Conservation (phyloP, 2,113 vertebrate genomes). For the Microcebus griseorufus region DNA sequence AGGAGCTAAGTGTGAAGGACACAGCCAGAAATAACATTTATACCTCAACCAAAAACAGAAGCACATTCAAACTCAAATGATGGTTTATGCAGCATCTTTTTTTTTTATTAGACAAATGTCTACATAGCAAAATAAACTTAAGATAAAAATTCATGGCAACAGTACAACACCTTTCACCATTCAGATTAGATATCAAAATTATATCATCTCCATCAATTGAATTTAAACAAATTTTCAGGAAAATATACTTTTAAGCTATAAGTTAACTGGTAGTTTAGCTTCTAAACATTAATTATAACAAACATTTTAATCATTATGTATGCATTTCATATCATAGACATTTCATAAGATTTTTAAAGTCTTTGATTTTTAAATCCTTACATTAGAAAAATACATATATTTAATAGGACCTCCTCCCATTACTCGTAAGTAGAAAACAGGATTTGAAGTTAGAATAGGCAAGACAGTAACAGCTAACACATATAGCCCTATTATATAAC, state of each 20-base stretch:
- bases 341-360: neutral
- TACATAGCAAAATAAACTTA: conserved; percentile 87
- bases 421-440: neutral
- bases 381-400: neutral
- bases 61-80: conserved; percentile 91
- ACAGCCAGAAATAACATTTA: conserved; percentile 97
- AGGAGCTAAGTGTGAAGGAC: conserved; percentile 94
- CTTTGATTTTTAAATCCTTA: conserved; percentile 40
- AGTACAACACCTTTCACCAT: conserved; percentile 78
- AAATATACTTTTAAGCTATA: conserved; percentile 35
- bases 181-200: conserved; percentile 78
- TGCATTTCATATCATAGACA: conserved; percentile 42
- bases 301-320: conserved; percentile 42
- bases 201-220: conserved; percentile 52
- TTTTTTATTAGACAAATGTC: conserved; percentile 91
- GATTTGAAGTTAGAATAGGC: neutral
- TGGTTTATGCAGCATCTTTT: conserved; percentile 93
- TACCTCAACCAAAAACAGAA: conserved; percentile 96
- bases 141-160: conserved; percentile 89
- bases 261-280: conserved; percentile 13
- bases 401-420: neutral
- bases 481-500: neutral
- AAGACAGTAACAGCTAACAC: neutral
- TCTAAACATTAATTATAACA: conserved; percentile 27
- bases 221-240: conserved; percentile 74